Evolutionary conservation across 2,888 invertebrate species (phyloP), one percentile per base, ranked within the genome.

Genomic region (Tachystola acroxantha): DNA sequence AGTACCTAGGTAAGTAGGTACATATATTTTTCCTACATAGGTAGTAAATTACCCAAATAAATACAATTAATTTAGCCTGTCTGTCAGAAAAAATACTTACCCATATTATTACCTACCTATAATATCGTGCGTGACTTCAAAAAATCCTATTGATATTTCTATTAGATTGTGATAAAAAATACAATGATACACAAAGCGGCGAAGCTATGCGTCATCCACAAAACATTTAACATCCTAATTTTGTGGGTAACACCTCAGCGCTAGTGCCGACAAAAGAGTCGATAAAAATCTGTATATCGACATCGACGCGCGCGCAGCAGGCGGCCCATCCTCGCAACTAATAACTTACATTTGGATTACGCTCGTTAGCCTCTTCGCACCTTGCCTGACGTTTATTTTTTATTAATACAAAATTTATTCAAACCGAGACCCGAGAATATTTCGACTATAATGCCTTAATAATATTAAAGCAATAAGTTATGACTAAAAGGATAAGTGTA

Each of bases 361-460:
- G 72, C 84, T 84, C 84, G 82, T 84, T 84, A 85, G 78, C 68
- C 78, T 81, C 82, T 84, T 84, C 78, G 80, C 85, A 82, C 84
- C 85, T 84, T 82, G 65, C 57, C 65, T 65, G 68, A 73, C 75
- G 66, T 76, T 80, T 75, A 72, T 72, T 77, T 81, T 77, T 80
- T 80, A 76, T 79, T 76, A 77, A 79, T 75, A 80, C 54, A 72
- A 65, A 82, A 79, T 78, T 81, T 84, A 82, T 84, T 84, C 76
- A 77, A 22, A 77, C 78, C 72, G 69, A 68, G 54, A 47, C 56
- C 61, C 67, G 60, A 61, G 67, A 66, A 74, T 71, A 72, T 79
- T 80, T 79, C 64, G 71, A 73, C 65, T 70, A 77, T 81, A 81
- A 80, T 72, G 53, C 72, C 57, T 67, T 72, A 68, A 76, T 77